These are phyloP conservation scores for Desmodus rotundus DNA, from an alignment of 2,113 vertebrate genomes.

Conservation along the genomic window DNA sequence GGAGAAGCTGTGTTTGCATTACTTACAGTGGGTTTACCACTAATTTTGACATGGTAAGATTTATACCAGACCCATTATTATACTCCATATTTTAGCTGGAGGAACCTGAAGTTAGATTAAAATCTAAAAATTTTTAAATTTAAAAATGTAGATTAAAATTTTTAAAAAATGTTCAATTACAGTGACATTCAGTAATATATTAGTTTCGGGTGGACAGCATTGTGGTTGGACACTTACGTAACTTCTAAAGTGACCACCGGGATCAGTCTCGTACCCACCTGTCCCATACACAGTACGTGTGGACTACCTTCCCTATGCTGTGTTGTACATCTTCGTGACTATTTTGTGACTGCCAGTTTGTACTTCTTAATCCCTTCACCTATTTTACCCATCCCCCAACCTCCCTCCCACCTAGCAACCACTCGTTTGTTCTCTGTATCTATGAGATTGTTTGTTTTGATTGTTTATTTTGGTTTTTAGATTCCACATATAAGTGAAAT, in stretches of 20 bases:
- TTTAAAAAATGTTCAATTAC: background rate
- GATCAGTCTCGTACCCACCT: background rate
- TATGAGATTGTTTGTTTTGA: background rate
- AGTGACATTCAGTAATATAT: background rate
- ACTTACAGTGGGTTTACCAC: background rate
- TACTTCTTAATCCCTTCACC: background rate
- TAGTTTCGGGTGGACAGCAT: background rate
- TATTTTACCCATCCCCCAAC: background rate
- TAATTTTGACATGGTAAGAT: background rate
- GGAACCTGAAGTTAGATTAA: background rate
- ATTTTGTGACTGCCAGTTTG: background rate
- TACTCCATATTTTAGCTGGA: background rate
- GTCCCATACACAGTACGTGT: background rate
- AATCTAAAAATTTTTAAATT: too few relatives aligned
- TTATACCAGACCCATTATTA: background rate
- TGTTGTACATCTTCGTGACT: background rate
- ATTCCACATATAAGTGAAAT: background rate
- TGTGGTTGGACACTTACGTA: background rate
- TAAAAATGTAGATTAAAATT: too few relatives aligned
- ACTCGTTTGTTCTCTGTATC: background rate
- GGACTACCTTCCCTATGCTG: background rate
- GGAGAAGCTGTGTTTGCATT: background rate
- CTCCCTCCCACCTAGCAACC: background rate
- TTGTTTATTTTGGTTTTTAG: background rate
- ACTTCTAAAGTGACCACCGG: background rate